These are phyloP conservation scores for Piprites chloris DNA, from an alignment of 2,113 vertebrate genomes.

Conservation along the genomic window DNA sequence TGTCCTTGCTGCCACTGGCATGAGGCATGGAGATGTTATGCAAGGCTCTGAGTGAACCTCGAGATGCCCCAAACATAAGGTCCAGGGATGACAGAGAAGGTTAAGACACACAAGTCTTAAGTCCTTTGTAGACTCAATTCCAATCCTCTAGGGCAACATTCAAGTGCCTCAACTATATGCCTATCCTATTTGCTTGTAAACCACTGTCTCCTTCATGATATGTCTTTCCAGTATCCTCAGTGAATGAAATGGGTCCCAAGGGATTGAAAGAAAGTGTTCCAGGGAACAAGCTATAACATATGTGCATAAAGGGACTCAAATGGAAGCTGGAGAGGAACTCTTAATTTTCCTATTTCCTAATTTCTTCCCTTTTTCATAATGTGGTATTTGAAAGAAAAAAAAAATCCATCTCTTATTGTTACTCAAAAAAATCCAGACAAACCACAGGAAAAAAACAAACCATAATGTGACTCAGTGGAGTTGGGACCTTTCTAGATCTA, in stretches of 20 bases:
- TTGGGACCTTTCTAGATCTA: background rate
- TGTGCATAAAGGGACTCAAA: background rate
- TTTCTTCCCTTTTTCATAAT: background rate
- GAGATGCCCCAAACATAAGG: background rate
- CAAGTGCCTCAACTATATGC: background rate
- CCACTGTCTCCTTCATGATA: background rate
- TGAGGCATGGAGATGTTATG: background rate
- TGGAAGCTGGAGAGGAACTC: background rate
- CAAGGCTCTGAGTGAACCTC: background rate
- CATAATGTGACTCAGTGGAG: background rate
- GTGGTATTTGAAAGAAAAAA: background rate
- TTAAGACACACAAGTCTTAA: background rate
- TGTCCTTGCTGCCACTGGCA: background rate
- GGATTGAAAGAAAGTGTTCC: background rate
- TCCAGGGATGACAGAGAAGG: accelerated
- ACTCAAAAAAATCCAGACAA: background rate
- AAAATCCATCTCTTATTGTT: background rate
- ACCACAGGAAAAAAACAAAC: background rate
- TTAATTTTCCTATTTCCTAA: constrained; percentile 13
- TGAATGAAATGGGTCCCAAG: background rate
- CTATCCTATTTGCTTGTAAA: background rate
- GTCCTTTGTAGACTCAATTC: background rate
- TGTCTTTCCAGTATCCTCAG: background rate
- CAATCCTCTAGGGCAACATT: background rate
- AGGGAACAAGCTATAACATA: background rate